Conservation (phyloP, 2,797 vertebrate genomes). For the Eutrigla gurnardus region DNA sequence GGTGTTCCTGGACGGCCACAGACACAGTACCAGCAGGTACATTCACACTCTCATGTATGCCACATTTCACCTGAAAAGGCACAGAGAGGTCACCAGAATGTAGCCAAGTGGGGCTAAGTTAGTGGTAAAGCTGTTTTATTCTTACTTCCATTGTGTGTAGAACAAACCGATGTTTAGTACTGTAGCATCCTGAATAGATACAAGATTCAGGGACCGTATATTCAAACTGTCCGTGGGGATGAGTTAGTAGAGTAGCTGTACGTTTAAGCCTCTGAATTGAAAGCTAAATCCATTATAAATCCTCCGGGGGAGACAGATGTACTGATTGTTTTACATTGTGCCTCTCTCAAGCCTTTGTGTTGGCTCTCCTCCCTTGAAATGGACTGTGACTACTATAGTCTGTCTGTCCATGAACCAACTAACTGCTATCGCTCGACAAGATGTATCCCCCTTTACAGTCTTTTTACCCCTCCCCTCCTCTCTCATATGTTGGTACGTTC, state of each 20-base stretch:
- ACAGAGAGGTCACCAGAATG: too few relatives aligned
- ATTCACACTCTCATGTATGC: neutral
- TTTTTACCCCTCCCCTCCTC: conserved; percentile 23
- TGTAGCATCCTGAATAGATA: conserved; percentile 27
- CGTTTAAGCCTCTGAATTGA: conserved; percentile 60
- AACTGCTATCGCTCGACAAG: conserved; percentile 49
- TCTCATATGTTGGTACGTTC: conserved; percentile 40
- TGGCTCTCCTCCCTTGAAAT: conserved; percentile 41
- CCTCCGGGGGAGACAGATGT: conserved; percentile 54
- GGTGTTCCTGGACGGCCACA: conserved; percentile 78
- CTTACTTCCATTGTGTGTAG: neutral
- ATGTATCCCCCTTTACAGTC: conserved; percentile 64
- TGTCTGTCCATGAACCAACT: conserved; percentile 44
- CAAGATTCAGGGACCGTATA: conserved; percentile 43
- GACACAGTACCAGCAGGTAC: conserved; percentile 77
- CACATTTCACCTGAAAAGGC: too few relatives aligned
- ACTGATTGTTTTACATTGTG: conserved; percentile 62
- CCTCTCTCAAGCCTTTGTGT: conserved; percentile 38
- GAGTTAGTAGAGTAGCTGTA: conserved; percentile 48
- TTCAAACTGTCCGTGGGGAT: conserved; percentile 46
- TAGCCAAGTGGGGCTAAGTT: too few relatives aligned
- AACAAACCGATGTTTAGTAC: conserved; percentile 1
- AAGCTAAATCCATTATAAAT: conserved; percentile 65
- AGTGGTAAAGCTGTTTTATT: too few relatives aligned
- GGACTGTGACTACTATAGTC: conserved; percentile 53